phyloP scores from a whole-genome alignment of 2,113 vertebrate genomes.

The Tringa solitaria region DNA sequence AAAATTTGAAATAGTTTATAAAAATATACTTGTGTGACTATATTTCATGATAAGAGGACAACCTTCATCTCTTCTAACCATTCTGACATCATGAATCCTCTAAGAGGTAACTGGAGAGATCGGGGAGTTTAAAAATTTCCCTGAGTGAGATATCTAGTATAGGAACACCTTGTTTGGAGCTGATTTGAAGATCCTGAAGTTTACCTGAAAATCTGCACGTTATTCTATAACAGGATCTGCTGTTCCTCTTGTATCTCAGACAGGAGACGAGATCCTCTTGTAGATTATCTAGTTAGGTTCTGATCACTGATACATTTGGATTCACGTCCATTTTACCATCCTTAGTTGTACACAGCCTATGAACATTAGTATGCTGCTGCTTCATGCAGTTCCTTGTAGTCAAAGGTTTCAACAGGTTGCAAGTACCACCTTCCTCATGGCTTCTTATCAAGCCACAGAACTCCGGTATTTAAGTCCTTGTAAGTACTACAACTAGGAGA shows the following conservation, averaged over 20 bases:
- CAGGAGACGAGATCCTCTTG: not conserved
- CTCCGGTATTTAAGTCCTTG: not conserved
- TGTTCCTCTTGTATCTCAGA: not conserved
- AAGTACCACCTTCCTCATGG: not conserved
- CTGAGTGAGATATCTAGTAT: not conserved
- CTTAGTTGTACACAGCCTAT: not conserved
- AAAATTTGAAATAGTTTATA: not conserved
- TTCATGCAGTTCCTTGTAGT: not conserved
- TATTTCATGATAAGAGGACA: not conserved
- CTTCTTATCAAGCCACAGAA: not conserved
- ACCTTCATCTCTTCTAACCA: not conserved
- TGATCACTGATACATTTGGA: not conserved
- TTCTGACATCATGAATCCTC: not conserved
- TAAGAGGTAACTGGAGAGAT: not conserved
- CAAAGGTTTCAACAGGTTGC: not conserved
- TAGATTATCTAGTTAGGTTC: not conserved
- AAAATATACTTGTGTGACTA: not conserved
- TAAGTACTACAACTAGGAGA: fast-evolving
- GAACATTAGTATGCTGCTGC: not conserved
- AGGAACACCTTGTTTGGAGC: not conserved
- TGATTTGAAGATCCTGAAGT: not conserved
- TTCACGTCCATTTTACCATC: not conserved
- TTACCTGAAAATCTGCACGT: not conserved
- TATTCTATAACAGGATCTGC: not conserved
- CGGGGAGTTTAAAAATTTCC: not conserved